Conservation (phyloP, 2,113 vertebrate genomes). For the Paracyprichromis sp. region DNA sequence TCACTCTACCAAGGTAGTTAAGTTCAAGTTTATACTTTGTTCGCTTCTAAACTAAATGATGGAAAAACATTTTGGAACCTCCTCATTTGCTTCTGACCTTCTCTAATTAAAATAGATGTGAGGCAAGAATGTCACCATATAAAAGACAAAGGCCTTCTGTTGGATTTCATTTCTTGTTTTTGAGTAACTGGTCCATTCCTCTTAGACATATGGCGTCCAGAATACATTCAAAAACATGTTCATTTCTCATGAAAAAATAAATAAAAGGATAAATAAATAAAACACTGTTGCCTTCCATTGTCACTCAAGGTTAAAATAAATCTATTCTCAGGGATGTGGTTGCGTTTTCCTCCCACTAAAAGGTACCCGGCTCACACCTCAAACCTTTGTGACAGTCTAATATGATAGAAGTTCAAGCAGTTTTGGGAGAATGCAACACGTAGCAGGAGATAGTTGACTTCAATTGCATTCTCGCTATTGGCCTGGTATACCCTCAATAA, state of each 20-base stretch:
- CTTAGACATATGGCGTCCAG: rapidly evolving
- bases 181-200: not conserved
- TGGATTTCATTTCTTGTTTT: not conserved
- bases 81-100: not conserved
- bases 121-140: not conserved
- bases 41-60: not conserved
- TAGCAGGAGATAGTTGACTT: not conserved
- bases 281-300: not conserved
- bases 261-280: not conserved
- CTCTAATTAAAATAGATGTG: not conserved
- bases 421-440: not conserved
- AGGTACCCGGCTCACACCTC: not conserved
- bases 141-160: not conserved
- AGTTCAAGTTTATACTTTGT: not conserved
- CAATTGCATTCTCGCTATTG: not conserved
- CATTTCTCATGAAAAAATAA: not conserved
- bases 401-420: not conserved
- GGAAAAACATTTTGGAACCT: not conserved
- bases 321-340: not conserved
- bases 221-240: not conserved
- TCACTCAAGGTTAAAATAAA: not conserved
- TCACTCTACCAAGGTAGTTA: not conserved
- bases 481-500: not conserved
- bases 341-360: rapidly evolving
- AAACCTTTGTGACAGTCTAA: not conserved